Conservation (phyloP, 2,113 vertebrate species). For the Labrus mixtus region DNA sequence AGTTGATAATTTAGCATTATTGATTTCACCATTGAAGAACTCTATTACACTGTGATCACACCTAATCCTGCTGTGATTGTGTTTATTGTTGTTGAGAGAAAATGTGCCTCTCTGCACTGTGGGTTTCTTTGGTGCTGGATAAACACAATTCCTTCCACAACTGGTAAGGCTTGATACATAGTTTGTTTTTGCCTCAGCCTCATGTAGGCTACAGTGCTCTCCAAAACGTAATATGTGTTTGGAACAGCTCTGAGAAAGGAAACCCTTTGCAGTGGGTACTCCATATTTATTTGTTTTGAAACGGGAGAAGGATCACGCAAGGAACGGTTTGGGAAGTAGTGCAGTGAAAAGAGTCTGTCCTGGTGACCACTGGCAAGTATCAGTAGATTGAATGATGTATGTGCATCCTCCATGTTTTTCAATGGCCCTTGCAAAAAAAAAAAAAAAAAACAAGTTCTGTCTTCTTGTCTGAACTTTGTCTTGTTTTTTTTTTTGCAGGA, state of each 20-base stretch:
- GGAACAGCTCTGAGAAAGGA: conserved; percentile 12
- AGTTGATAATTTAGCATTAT: conserved; percentile 9
- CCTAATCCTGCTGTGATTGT: conserved; percentile 15
- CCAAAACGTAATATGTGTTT: conserved; percentile 48
- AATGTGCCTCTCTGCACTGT: conserved; percentile 39
- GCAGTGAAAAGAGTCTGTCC: conserved; percentile 26
- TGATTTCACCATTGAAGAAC: neutral
- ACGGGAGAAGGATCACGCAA: conserved; percentile 9
- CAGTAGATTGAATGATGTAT: conserved; percentile 43
- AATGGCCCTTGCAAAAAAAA: conserved; percentile 20
- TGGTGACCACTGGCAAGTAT: conserved; percentile 10
- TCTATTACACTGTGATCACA: neutral
- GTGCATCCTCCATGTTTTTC: conserved; percentile 20
- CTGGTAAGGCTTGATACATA: conserved; percentile 23
- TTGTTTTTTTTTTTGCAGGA: conserved; percentile 22
- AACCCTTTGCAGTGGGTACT: conserved; percentile 22
- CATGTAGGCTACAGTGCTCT: conserved; percentile 7
- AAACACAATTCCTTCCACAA: conserved; percentile 53
- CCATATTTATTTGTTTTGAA: conserved; percentile 44
- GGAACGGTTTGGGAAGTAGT: conserved; percentile 11
- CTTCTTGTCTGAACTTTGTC: conserved; percentile 17
- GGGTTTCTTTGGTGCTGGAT: conserved; percentile 42
- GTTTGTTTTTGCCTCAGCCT: conserved; percentile 35
- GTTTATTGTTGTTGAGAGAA: conserved; percentile 34
- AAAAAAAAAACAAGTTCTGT: conserved; percentile 34